These are phyloP conservation scores for Sternarchorhynchus goeldii DNA, from an alignment of 2,797 vertebrate species.

Conservation along the genomic window DNA sequence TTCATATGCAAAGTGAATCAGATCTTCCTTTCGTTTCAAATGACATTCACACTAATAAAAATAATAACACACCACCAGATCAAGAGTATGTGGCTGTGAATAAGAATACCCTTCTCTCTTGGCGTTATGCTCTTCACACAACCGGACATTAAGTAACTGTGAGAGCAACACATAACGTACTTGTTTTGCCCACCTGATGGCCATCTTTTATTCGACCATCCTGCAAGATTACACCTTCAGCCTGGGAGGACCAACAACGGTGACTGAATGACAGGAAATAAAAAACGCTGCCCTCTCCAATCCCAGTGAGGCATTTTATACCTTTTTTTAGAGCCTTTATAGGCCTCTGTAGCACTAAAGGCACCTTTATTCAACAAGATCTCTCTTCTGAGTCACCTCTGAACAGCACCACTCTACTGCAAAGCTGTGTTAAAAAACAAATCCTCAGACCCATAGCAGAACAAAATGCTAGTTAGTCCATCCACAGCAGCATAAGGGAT, in stretches of 20 bases:
- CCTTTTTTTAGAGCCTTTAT: background rate
- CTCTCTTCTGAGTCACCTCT: background rate
- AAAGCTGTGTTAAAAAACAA: constrained; percentile 56
- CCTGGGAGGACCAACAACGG: constrained; percentile 56
- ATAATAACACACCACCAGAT: background rate
- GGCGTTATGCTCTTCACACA: constrained; percentile 6
- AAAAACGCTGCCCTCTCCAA: constrained; percentile 19
- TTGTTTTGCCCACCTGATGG: constrained; percentile 59
- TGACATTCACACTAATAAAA: too few species aligned
- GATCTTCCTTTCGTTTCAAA: too few species aligned
- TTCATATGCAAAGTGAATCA: background rate
- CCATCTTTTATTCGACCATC: constrained; percentile 56
- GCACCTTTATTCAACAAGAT: background rate
- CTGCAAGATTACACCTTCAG: constrained; percentile 55
- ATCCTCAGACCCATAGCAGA: constrained; percentile 58
- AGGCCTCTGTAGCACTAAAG: background rate
- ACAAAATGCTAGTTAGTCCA: constrained; percentile 17
- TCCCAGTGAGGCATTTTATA: background rate
- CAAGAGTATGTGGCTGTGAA: background rate
- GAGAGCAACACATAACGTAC: constrained; percentile 50
- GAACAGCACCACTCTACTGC: too few species aligned
- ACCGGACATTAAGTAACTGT: constrained; percentile 75
- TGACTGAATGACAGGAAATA: constrained; percentile 29
- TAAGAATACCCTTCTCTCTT: constrained; percentile 8
- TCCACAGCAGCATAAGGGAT: too few species aligned